These are phyloP conservation scores for Passer montanus DNA, from an alignment of 2,113 vertebrate species.

Conservation along the genomic window DNA sequence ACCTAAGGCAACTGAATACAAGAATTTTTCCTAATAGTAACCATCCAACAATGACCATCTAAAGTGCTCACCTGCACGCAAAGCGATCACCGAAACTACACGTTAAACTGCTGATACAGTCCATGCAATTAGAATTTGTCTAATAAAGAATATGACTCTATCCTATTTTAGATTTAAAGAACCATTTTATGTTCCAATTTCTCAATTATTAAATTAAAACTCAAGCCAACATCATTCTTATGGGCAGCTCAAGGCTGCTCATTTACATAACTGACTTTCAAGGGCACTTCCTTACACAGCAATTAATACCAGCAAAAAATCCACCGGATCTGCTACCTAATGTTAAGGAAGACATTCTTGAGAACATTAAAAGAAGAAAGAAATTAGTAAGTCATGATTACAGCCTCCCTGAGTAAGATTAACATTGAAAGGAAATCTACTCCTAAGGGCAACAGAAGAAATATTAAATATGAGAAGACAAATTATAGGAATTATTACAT, in stretches of 20 bases:
- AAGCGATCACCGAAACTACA: neutral
- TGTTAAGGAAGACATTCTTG: neutral
- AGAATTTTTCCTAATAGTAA: neutral
- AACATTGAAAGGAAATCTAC: neutral
- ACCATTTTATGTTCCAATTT: slow-evolving; percentile 37
- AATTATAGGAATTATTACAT: neutral
- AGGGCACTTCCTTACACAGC: slow-evolving; percentile 20
- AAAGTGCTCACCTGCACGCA: neutral
- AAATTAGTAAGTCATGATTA: neutral
- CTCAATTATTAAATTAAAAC: slow-evolving; percentile 50
- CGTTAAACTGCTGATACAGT: neutral
- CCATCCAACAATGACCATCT: neutral
- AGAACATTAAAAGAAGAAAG: slow-evolving; percentile 8
- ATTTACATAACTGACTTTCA: slow-evolving; percentile 62
- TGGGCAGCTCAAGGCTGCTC: slow-evolving; percentile 39
- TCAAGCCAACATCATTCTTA: slow-evolving; percentile 16
- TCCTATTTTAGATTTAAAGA: slow-evolving; percentile 22
- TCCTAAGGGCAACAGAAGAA: neutral
- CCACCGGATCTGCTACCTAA: neutral
- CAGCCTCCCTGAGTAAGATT: neutral
- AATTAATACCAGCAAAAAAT: slow-evolving; percentile 21
- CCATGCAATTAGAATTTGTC: neutral
- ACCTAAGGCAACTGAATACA: neutral
- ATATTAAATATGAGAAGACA: neutral
- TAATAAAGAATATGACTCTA: slow-evolving; percentile 23